phyloP scores from a whole-genome alignment of 1,140 invertebrate species.

The Papilio xuthus region DNA sequence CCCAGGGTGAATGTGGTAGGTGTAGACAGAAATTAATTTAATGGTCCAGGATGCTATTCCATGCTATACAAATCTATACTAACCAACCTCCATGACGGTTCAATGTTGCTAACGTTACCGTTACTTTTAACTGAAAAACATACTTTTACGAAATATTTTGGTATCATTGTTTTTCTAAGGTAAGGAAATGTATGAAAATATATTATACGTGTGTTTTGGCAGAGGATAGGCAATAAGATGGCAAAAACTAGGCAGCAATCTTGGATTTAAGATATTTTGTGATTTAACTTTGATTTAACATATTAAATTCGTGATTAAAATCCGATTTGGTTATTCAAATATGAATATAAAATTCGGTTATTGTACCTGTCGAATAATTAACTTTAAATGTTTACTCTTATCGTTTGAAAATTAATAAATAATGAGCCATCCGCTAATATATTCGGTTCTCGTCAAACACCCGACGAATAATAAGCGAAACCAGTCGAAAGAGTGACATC shows the following conservation, averaged over 20 bases:
- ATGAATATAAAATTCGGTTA: background rate
- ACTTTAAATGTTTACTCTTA: constrained; percentile 24
- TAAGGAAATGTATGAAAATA: too few species aligned
- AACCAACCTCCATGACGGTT: constrained; percentile 3
- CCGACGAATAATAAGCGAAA: constrained; percentile 76
- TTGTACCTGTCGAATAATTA: background rate
- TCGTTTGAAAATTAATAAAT: constrained; percentile 38
- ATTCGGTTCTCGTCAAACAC: constrained; percentile 60
- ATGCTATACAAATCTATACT: constrained; percentile 6
- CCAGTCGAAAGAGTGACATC: constrained; percentile 79
- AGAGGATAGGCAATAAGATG: too few species aligned
- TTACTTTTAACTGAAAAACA: too few species aligned
- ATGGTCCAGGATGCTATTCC: constrained; percentile 1
- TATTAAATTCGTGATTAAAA: background rate
- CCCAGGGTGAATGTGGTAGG: background rate
- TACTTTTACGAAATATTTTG: background rate
- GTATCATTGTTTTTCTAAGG: too few species aligned
- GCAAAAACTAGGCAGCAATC: too few species aligned
- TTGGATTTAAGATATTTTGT: too few species aligned
- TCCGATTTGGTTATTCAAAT: background rate
- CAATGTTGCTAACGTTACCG: background rate
- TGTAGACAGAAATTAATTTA: constrained; percentile 34
- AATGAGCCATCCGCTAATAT: constrained; percentile 44
- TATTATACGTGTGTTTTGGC: too few species aligned
- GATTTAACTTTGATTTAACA: too few species aligned